phyloP scores from a whole-genome alignment of 1,140 invertebrate genomes.

The Fopius arisanus region DNA sequence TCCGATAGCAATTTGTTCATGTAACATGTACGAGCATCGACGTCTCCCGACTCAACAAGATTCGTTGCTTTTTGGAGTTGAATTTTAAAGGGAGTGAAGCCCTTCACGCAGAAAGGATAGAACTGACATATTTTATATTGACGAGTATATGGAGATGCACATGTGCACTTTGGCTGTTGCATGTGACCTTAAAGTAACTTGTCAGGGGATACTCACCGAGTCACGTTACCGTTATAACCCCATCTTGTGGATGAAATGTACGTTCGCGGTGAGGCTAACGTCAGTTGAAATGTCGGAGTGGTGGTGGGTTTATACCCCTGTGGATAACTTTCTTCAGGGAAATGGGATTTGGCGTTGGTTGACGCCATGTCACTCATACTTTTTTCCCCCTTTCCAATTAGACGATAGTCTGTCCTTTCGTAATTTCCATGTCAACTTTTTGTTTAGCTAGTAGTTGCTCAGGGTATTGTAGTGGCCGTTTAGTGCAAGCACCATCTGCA shows the following conservation, averaged over 20 bases:
- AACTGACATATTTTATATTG: constrained; percentile 13
- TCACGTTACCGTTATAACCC: not conserved
- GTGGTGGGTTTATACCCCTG: not conserved
- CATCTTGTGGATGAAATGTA: not conserved
- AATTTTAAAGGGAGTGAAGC: not conserved
- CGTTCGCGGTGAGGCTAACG: not conserved
- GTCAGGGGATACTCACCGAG: not conserved
- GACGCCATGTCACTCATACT: no score
- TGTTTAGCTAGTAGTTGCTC: not conserved
- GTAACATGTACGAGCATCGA: constrained; percentile 8
- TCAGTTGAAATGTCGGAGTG: not conserved
- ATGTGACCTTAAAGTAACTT: not conserved
- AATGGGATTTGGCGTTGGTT: no score
- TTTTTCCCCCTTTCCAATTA: not conserved
- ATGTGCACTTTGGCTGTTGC: constrained; percentile 5
- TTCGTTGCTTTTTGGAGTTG: not conserved
- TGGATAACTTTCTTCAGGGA: no score
- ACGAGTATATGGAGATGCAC: constrained; percentile 5
- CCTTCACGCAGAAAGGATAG: not conserved
- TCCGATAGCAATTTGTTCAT: constrained; percentile 9
- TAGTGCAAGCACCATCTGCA: constrained; percentile 35
- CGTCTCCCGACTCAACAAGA: not conserved
- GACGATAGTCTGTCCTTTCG: not conserved
- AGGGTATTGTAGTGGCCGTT: constrained; percentile 2
- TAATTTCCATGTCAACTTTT: not conserved